These are phyloP conservation scores for Heliocidaris erythrogramma DNA, from an alignment of 35 echinoderm and acorn worm genomes.

Conservation along the genomic window DNA sequence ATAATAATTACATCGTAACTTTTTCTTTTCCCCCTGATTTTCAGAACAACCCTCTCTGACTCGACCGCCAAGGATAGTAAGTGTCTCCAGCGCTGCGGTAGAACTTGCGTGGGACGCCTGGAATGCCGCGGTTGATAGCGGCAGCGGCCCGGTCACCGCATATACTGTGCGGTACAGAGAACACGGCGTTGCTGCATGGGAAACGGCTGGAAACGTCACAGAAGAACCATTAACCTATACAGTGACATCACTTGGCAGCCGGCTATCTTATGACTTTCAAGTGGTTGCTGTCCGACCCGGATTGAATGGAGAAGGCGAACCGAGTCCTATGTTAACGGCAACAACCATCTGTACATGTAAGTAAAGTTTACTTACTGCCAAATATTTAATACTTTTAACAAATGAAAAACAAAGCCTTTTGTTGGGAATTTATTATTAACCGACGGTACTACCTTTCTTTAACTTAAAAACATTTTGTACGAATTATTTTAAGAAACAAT, in stretches of 20 bases:
- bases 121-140: background rate
- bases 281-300: conserved; percentile 27
- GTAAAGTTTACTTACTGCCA: background rate
- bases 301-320: background rate
- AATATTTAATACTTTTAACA: too few species aligned
- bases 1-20: too few species aligned
- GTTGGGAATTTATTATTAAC: too few species aligned
- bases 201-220: background rate
- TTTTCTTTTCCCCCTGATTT: background rate
- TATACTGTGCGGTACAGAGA: background rate
- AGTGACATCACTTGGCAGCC: conserved; percentile 21
- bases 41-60: background rate
- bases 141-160: conserved; percentile 18
- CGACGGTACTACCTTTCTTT: too few species aligned
- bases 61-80: background rate
- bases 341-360: conserved; percentile 6
- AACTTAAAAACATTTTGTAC: too few species aligned
- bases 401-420: too few species aligned
- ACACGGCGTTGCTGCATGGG: background rate
- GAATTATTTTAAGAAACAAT: too few species aligned
- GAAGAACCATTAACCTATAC: background rate
- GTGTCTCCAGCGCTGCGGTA: background rate
- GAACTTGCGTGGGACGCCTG: conserved; percentile 5
- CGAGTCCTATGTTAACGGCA: background rate
- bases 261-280: background rate